Evolutionary conservation across 2,113 vertebrate genomes (phyloP).

Genomic region (Sinosuthora webbiana): DNA sequence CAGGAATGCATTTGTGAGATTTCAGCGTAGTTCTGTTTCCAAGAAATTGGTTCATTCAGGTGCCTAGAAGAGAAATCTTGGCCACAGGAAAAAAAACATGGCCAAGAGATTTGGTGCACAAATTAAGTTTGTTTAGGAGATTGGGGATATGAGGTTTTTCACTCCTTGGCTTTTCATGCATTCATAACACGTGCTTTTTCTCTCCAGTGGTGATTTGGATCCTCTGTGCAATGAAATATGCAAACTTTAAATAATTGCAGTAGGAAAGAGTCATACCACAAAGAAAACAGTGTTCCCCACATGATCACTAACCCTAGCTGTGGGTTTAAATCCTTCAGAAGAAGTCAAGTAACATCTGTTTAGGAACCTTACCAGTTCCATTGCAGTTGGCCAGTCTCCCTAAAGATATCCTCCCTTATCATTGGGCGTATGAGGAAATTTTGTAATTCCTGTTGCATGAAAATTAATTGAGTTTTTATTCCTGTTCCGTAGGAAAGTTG

Average conservation of each 20-base stretch:
- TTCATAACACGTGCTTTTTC: background rate
- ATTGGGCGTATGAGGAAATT: background rate
- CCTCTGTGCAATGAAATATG: background rate
- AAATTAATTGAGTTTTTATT: background rate
- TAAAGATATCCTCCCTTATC: background rate
- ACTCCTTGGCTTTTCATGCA: background rate
- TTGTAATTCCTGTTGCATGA: background rate
- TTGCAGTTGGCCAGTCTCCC: background rate
- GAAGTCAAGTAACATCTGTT: background rate
- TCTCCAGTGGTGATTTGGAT: background rate
- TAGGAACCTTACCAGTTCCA: background rate
- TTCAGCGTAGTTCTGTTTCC: background rate
- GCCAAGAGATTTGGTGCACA: background rate
- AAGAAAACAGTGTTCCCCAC: background rate
- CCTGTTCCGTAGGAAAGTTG: background rate
- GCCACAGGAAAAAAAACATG: background rate
- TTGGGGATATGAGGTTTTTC: background rate
- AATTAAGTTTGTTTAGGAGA: background rate
- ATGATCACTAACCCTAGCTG: background rate
- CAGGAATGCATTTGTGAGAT: background rate
- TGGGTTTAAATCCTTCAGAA: background rate
- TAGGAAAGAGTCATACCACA: background rate
- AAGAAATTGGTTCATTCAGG: background rate
- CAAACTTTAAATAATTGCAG: background rate
- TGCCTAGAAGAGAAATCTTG: background rate